phyloP scores from a whole-genome alignment of 30 jellyfish, hydroid and myxozoan genomes.

The Nemopilema nomurai region DNA sequence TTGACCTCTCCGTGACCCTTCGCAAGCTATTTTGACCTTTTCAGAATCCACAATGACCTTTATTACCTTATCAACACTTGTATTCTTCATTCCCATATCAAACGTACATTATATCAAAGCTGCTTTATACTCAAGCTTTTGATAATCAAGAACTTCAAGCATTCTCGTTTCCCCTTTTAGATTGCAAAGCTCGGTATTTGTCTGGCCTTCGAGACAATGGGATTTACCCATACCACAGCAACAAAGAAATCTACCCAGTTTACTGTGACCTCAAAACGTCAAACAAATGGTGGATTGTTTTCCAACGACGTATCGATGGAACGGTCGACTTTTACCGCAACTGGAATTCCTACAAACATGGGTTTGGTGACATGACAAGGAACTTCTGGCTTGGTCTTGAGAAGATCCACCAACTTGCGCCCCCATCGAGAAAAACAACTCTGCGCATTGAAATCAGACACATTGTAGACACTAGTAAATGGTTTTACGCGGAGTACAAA shows the following conservation, averaged over 20 bases:
- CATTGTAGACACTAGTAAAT: not conserved
- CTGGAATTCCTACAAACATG: constrained; percentile 11
- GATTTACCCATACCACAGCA: not conserved
- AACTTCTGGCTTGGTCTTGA: constrained; percentile 28
- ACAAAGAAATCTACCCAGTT: not conserved
- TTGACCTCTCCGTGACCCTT: too few species aligned
- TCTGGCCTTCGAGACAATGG: not conserved
- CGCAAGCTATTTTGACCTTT: too few species aligned
- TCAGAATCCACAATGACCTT: too few species aligned
- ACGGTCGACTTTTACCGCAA: not conserved
- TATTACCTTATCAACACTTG: too few species aligned
- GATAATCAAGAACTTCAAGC: too few species aligned
- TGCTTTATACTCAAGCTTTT: too few species aligned
- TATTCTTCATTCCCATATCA: too few species aligned
- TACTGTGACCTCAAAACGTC: not conserved
- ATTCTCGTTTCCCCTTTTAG: too few species aligned
- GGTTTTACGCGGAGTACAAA: not conserved
- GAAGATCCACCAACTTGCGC: constrained; percentile 4
- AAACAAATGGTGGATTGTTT: constrained; percentile 24
- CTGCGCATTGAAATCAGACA: not conserved
- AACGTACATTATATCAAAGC: too few species aligned
- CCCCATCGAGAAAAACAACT: not conserved
- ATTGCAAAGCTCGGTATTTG: not conserved
- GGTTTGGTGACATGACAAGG: constrained; percentile 18
- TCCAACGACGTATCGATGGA: not conserved